Base-by-base conservation (phyloP, 2,888 invertebrate genomes). In the Drosophila mayaguana region DNA sequence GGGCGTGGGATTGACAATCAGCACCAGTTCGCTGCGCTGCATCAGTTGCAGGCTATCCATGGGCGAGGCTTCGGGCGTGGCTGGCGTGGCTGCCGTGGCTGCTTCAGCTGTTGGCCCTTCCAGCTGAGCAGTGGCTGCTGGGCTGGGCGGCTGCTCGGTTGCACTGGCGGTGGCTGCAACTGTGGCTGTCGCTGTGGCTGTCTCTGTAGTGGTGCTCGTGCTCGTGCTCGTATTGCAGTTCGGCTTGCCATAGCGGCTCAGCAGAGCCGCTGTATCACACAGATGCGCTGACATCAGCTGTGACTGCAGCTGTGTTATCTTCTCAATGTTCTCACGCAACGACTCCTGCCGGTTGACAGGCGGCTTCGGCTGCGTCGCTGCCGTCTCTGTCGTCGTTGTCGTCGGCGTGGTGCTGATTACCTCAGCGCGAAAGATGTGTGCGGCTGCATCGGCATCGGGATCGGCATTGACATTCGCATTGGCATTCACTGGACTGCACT, bases 11-110 rank as follows among this genome's bases (percentile, higher is more conserved):
- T 95, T 95, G 2, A 95, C 95, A 77, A 95, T 93, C 25, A 95
- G 91, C 22, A 95, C 93, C 11, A 95, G 93, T 89, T 95, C 95
- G 75, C 95, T 95, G 83, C 95, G 93, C 89, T 95, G 95, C 75
- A 95, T 93, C 76, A 95, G 90, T 69, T 94, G 94, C 50, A 95
- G 91, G n/a, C 91, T 88, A 59, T 93, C 93, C 16, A 83, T 88
- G 60, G 75, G 80, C 11, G 82, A 83, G 20, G 62, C 72, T n/a
- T 18, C 50, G 0, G 81, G 78, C 36, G 73, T 57, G 6, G 63
- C 56, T 16, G 81, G 78, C 36, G 73, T 57, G 6, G 63, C 56
- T 16, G 53, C 62, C 20, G 14, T 20, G 16, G 22, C 34, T 46
- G 53, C 22, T 61, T 28, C 62, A 25, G 11, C 22, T n/a, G 28